These are phyloP conservation scores for Eidolon dupreanum DNA, from an alignment of 2,797 vertebrate species.

Conservation along the genomic window DNA sequence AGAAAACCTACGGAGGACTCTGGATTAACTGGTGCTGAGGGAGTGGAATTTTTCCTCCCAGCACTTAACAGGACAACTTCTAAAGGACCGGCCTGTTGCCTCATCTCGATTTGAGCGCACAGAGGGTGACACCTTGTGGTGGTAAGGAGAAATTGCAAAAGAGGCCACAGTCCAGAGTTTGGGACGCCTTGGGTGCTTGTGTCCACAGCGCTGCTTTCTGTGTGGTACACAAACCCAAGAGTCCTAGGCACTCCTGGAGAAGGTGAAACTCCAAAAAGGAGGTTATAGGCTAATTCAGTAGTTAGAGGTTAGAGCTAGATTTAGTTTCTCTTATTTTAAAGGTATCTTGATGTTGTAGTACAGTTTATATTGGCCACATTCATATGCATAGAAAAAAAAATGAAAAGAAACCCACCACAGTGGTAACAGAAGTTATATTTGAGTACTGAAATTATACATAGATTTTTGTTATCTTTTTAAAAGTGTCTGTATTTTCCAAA, in stretches of 20 bases:
- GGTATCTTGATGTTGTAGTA: not conserved
- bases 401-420: not conserved
- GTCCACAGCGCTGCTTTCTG: not conserved
- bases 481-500: not conserved
- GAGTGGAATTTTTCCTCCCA: not conserved
- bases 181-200: no score
- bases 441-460: not conserved
- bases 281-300: not conserved
- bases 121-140: slow-evolving; percentile 58
- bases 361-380: not conserved
- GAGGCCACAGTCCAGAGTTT: fast-evolving
- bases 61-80: not conserved
- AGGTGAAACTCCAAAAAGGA: not conserved
- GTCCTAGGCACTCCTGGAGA: not conserved
- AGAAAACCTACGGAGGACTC: not conserved
- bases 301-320: not conserved
- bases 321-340: not conserved
- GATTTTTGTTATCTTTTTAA: not conserved
- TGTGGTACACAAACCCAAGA: not conserved
- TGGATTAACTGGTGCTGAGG: not conserved
- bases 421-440: not conserved
- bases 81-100: fast-evolving
- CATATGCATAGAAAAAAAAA: not conserved
- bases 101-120: not conserved
- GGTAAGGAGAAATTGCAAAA: not conserved